phyloP scores from a whole-genome alignment of 2,797 vertebrate genomes.

The Labroides dimidiatus region DNA sequence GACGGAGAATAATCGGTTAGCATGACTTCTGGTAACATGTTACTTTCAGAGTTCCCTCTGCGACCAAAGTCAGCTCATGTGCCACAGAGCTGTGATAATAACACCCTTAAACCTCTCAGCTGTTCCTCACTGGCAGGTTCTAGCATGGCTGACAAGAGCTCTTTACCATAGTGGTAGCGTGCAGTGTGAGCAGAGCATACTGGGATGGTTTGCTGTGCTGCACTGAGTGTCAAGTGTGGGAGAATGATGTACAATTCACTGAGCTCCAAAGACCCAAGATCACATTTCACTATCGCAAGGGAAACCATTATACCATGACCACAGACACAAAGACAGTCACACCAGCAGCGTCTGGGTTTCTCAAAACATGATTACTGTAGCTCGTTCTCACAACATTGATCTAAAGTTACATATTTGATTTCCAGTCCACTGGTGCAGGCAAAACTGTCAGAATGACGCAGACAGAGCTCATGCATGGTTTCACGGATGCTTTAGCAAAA shows the following conservation, averaged over 20 bases:
- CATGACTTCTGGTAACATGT: too few species aligned
- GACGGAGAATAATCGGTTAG: too few species aligned
- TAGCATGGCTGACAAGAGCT: conserved; percentile 44
- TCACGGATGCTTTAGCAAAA: too few species aligned
- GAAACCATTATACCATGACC: conserved; percentile 79
- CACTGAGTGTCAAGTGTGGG: conserved; percentile 64
- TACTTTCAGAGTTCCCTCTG: conserved; percentile 35
- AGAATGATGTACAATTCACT: conserved; percentile 75
- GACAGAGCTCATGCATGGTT: background rate
- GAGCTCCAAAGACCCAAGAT: conserved; percentile 71
- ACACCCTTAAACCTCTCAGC: conserved; percentile 45
- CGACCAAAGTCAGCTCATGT: conserved; percentile 42
- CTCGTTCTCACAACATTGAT: conserved; percentile 64
- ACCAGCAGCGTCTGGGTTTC: conserved; percentile 60
- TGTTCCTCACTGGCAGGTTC: conserved; percentile 59
- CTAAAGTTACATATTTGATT: conserved; percentile 42
- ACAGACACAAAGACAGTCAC: conserved; percentile 72
- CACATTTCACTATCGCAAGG: conserved; percentile 79
- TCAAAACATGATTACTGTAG: conserved; percentile 44
- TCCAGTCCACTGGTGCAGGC: conserved; percentile 8
- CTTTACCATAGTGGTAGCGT: conserved; percentile 44
- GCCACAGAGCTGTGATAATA: conserved; percentile 57
- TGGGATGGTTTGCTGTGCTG: conserved; percentile 48
- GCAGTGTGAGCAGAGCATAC: conserved; percentile 32
- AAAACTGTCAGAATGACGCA: background rate